These are phyloP conservation scores for Carposina sasakii DNA, from an alignment of 1,140 invertebrate genomes.

Conservation along the genomic window DNA sequence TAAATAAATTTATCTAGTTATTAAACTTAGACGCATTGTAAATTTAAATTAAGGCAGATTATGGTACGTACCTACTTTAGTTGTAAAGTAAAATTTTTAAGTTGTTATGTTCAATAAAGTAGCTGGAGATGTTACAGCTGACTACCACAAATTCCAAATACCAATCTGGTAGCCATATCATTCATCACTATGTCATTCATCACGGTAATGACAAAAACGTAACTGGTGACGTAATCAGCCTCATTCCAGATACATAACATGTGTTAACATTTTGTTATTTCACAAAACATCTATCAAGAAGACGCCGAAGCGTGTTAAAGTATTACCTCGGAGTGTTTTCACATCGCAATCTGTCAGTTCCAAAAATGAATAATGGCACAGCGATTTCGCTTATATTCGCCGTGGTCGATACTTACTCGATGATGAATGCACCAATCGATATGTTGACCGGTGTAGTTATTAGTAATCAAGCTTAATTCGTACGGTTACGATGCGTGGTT, in stretches of 20 bases:
- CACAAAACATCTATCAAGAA: constrained; percentile 37
- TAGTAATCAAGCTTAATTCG: too few species aligned
- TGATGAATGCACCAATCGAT: constrained; percentile 17
- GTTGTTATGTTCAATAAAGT: too few species aligned
- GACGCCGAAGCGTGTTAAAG: constrained; percentile 40
- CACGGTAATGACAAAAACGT: constrained; percentile 1
- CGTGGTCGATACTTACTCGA: constrained; percentile 32
- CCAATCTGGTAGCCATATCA: too few species aligned
- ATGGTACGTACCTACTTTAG: too few species aligned
- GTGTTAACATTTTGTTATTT: constrained; percentile 38
- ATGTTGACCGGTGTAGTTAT: too few species aligned
- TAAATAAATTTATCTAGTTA: too few species aligned
- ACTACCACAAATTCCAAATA: too few species aligned
- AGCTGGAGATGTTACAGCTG: too few species aligned
- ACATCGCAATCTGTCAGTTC: constrained; percentile 56
- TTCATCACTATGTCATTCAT: constrained; percentile 16
- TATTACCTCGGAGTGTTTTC: constrained; percentile 53
- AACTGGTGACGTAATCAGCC: constrained; percentile 26
- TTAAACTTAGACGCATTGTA: too few species aligned
- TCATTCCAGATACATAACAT: constrained; percentile 19
- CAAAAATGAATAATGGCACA: constrained; percentile 58
- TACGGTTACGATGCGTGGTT: too few species aligned
- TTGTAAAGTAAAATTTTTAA: too few species aligned
- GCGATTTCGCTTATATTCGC: constrained; percentile 44
- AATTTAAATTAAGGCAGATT: too few species aligned